Evolutionary conservation across 2,797 vertebrate genomes (phyloP).

Genomic region (Sebastes kiyomatsui): DNA sequence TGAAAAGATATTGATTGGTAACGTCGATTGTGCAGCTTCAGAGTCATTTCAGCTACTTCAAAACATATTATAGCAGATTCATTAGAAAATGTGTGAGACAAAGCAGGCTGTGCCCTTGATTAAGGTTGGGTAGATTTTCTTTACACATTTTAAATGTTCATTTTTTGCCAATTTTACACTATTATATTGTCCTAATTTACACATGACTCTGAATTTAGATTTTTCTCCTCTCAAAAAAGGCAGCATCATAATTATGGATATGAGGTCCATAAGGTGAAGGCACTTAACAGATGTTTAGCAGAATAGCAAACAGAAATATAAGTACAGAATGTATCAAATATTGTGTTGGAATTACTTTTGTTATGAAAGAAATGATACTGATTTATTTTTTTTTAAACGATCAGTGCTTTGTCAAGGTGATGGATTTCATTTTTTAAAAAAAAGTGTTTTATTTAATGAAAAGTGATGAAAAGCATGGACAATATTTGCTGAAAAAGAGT

Average conservation of each 20-base stretch:
- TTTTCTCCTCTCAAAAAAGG: not conserved
- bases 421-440: not conserved
- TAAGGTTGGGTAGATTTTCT: not conserved
- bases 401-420: not conserved
- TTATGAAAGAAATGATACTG: not conserved
- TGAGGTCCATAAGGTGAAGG: not conserved
- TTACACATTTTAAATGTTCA: not conserved
- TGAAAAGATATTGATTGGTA: constrained; percentile 2
- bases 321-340: not conserved
- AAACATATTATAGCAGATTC: constrained; percentile 1
- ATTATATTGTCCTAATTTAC: not conserved
- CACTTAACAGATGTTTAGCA: constrained; percentile 16
- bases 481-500: not conserved
- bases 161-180: not conserved
- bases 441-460: constrained; percentile 6
- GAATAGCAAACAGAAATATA: not conserved
- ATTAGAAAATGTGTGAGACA: not conserved
- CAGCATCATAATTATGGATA: constrained; percentile 4
- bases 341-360: not conserved
- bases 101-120: constrained; percentile 10
- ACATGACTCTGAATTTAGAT: not conserved
- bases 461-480: not conserved
- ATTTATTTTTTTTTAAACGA: not conserved
- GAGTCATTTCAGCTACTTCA: not conserved
- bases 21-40: constrained; percentile 7